Conservation (phyloP, 2,888 invertebrate species). For the Thelaira solivaga region DNA sequence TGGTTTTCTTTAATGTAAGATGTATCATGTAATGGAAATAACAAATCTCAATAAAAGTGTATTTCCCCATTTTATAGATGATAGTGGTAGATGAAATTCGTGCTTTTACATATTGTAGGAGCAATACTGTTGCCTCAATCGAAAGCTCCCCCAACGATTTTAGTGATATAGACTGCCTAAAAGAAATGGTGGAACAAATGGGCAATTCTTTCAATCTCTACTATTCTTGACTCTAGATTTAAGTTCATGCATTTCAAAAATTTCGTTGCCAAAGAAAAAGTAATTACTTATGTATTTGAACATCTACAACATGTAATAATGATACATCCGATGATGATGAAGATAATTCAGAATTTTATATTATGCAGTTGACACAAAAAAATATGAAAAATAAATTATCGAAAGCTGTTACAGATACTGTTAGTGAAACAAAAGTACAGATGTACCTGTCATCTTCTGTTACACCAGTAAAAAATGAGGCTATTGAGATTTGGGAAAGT, state of each 20-base stretch:
- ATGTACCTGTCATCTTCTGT: conserved; percentile 8
- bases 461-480: conserved; percentile 1
- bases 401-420: background rate
- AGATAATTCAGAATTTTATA: background rate
- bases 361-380: background rate
- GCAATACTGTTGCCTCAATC: no score
- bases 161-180: conserved; percentile 3
- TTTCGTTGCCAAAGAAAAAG: background rate
- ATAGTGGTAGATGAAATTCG: no score
- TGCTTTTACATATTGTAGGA: no score
- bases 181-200: background rate
- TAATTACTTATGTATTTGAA: background rate
- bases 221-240: background rate
- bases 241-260: conserved; percentile 5
- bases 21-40: no score
- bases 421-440: conserved; percentile 13
- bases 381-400: conserved; percentile 5
- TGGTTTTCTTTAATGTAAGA: no score
- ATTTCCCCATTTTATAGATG: no score
- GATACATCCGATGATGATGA: background rate
- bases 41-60: no score
- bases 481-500: conserved; percentile 6
- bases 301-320: background rate
- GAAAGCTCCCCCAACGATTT: background rate
- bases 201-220: background rate